Conservation (phyloP, 2,113 vertebrate genomes). For the Nettapus auritus region DNA sequence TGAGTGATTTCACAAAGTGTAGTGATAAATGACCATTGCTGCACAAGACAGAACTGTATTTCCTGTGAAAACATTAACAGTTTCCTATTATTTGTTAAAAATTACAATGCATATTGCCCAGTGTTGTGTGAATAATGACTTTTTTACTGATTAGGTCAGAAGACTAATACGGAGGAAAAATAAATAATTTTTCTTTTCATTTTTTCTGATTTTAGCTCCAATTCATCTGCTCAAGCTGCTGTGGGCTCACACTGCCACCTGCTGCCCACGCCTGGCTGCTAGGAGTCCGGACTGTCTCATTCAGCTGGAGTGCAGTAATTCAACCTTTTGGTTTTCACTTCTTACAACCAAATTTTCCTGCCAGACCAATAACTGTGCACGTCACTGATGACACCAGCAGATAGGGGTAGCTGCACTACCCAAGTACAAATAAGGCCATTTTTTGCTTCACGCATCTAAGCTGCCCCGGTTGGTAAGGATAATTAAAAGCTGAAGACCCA, state of each 20-base stretch:
- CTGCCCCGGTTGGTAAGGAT: background rate
- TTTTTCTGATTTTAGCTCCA: slow-evolving; percentile 69
- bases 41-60: slow-evolving; percentile 81
- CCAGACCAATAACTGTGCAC: background rate
- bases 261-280: slow-evolving; percentile 58
- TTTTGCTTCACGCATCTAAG: background rate
- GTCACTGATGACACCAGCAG: background rate
- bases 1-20: slow-evolving; percentile 89
- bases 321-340: background rate
- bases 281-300: background rate
- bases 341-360: background rate
- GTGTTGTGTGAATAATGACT: slow-evolving; percentile 88
- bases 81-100: slow-evolving; percentile 88
- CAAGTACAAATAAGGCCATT: background rate
- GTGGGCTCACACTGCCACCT: slow-evolving; percentile 83
- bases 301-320: background rate
- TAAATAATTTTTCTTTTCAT: slow-evolving; percentile 84
- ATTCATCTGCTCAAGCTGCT: slow-evolving; percentile 45
- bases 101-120: slow-evolving; percentile 86
- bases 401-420: background rate
- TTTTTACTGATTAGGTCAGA: slow-evolving; percentile 86
- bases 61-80: slow-evolving; percentile 83
- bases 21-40: slow-evolving; percentile 85
- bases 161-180: slow-evolving; percentile 84
- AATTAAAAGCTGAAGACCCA: background rate